These are phyloP conservation scores for Entomobrya proxima DNA, from an alignment of 2,888 invertebrate species.

Conservation along the genomic window DNA sequence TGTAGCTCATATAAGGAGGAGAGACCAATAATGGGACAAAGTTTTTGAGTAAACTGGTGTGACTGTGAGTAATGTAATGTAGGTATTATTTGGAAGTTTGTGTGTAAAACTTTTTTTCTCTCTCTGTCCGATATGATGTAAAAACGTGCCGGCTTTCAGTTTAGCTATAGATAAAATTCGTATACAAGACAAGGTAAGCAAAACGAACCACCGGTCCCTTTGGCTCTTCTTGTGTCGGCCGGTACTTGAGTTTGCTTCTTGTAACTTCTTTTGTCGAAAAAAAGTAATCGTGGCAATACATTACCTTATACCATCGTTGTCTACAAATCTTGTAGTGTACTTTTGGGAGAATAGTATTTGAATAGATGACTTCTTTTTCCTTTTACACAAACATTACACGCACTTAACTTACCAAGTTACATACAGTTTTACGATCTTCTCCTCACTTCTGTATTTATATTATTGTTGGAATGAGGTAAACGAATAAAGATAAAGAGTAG, in stretches of 20 bases:
- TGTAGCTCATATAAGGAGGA: neutral
- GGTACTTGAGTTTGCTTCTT: slow-evolving; percentile 56
- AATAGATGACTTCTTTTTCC: slow-evolving; percentile 22
- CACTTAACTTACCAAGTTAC: slow-evolving; percentile 39
- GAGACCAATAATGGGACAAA: slow-evolving; percentile 57
- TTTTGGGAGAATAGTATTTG: neutral
- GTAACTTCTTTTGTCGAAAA: slow-evolving; percentile 54
- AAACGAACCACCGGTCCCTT: slow-evolving; percentile 25
- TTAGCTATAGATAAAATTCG: slow-evolving; percentile 32
- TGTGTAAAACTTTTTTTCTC: slow-evolving; percentile 55
- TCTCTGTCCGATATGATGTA: slow-evolving; percentile 10
- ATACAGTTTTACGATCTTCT: slow-evolving; percentile 57
- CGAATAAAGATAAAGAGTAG: neutral
- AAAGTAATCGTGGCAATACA: slow-evolving; percentile 51
- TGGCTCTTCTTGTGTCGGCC: slow-evolving; percentile 42
- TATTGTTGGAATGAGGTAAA: neutral
- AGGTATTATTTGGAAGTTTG: slow-evolving; percentile 57
- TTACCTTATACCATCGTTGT: neutral
- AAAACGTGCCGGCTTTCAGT: slow-evolving; percentile 52
- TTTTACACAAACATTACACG: slow-evolving; percentile 5
- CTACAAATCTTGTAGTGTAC: neutral
- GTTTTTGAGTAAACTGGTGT: slow-evolving; percentile 61
- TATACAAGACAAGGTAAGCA: slow-evolving; percentile 20
- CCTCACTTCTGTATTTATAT: slow-evolving; percentile 59
- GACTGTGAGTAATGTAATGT: slow-evolving; percentile 64